Percentiles rank a stretch among this genome's conserved stretches.
phyloP scores from a whole-genome alignment of 2,113 vertebrate genomes.

The Oncorhynchus keta region DNA sequence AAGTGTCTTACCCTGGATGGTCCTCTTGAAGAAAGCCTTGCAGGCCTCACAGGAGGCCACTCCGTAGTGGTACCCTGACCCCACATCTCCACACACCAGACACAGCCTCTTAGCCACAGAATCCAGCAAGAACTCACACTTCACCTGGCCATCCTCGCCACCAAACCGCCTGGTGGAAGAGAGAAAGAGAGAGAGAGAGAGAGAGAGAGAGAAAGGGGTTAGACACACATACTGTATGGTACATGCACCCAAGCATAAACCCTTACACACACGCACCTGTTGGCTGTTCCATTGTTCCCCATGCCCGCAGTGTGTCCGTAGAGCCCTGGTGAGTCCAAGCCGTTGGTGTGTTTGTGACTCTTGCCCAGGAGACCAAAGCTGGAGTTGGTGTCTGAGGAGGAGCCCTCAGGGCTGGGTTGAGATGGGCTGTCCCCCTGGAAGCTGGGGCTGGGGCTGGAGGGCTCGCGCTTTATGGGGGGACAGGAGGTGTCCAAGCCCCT shows the following conservation, averaged over 20 bases:
- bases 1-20: constrained; percentile 70
- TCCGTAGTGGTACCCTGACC: constrained; percentile 76
- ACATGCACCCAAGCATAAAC: background rate
- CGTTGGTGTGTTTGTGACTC: constrained; percentile 82
- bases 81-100: constrained; percentile 74
- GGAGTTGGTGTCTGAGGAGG: constrained; percentile 93
- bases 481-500: constrained; percentile 93
- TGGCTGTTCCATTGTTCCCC: constrained; percentile 44
- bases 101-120: constrained; percentile 81
- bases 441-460: constrained; percentile 92
- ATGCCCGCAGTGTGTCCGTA: constrained; percentile 62
- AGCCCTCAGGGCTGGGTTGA: constrained; percentile 92
- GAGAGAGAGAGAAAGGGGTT: background rate
- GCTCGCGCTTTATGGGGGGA: constrained; percentile 95
- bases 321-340: constrained; percentile 85
- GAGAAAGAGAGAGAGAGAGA: background rate
- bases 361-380: constrained; percentile 90
- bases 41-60: constrained; percentile 78
- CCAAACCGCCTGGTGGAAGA: constrained; percentile 51
- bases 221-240: background rate
- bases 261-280: constrained; percentile 40
- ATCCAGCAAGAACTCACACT: constrained; percentile 81
- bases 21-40: constrained; percentile 79
- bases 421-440: constrained; percentile 94
- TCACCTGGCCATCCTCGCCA: constrained; percentile 65